phyloP scores from a whole-genome alignment of 2,797 vertebrate genomes.

The Coluber constrictor region DNA sequence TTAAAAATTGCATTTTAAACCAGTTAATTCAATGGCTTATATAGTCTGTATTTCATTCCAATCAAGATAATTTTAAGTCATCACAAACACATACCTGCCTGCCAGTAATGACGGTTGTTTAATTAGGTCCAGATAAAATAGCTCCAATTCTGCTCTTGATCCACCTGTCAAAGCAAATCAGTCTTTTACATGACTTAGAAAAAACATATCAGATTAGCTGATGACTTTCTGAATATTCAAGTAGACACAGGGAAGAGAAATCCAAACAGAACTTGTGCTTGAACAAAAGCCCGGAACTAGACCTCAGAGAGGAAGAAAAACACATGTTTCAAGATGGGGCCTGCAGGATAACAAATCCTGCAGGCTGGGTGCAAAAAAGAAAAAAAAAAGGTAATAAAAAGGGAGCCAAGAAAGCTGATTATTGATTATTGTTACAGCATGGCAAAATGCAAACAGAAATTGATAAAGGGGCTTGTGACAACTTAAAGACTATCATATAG shows the following conservation, averaged over 20 bases:
- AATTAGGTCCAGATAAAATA: slow-evolving; percentile 83
- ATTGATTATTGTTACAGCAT: slow-evolving; percentile 35
- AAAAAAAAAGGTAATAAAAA: slow-evolving; percentile 47
- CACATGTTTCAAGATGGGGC: slow-evolving; percentile 54
- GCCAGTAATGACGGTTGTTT: slow-evolving; percentile 77
- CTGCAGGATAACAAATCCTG: slow-evolving; percentile 51
- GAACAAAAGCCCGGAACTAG: slow-evolving; percentile 75
- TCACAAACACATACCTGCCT: slow-evolving; percentile 79
- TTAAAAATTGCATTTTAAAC: slow-evolving; percentile 68
- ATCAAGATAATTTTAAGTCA: slow-evolving; percentile 80
- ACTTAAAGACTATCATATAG: background rate
- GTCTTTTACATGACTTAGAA: slow-evolving; percentile 75
- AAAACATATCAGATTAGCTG: slow-evolving; percentile 78
- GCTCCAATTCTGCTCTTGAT: slow-evolving; percentile 80
- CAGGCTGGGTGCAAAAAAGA: slow-evolving; percentile 54
- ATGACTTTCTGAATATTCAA: slow-evolving; percentile 82
- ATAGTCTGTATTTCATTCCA: slow-evolving; percentile 77
- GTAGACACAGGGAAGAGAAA: slow-evolving; percentile 74
- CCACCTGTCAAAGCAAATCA: slow-evolving; percentile 83
- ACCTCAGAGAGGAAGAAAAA: slow-evolving; percentile 71
- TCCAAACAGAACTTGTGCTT: slow-evolving; percentile 72
- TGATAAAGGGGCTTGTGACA: background rate
- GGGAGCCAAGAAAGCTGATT: slow-evolving; percentile 26
- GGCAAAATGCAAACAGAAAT: slow-evolving; percentile 57
- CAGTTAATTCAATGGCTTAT: slow-evolving; percentile 72